Evolutionary conservation across 2,888 invertebrate species (phyloP).

Genomic region (Mythimna pallens): DNA sequence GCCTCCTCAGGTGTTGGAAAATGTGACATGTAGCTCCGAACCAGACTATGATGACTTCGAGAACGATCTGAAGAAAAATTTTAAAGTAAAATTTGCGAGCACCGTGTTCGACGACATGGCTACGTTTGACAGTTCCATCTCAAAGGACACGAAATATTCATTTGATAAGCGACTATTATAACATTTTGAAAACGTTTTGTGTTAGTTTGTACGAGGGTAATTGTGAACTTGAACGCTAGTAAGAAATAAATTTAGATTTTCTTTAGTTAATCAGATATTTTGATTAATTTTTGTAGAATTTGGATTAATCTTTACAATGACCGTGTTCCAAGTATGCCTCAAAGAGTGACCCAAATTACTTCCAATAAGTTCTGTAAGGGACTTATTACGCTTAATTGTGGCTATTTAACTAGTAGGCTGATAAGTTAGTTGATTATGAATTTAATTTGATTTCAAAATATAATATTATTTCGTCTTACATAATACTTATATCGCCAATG

Average conservation of each 20-base stretch:
- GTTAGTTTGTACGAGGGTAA: conserved; percentile 34
- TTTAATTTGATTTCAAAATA: conserved; percentile 11
- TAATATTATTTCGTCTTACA: conserved; percentile 6
- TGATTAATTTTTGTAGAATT: conserved; percentile 13
- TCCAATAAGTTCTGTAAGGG: neutral
- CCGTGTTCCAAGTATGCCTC: neutral
- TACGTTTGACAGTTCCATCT: conserved; percentile 73
- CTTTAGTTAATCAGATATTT: neutral
- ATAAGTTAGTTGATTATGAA: neutral
- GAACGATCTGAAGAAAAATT: conserved; percentile 71
- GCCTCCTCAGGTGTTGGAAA: conserved; percentile 64
- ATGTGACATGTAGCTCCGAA: conserved; percentile 68
- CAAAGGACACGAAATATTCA: conserved; percentile 68
- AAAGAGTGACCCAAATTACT: conserved; percentile 12
- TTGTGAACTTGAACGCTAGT: conserved; percentile 41
- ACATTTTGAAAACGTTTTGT: conserved; percentile 53
- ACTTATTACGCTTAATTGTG: neutral
- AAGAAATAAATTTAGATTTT: conserved; percentile 45
- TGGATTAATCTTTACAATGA: neutral
- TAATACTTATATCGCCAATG: neutral
- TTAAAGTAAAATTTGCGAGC: conserved; percentile 63
- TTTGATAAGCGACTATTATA: conserved; percentile 58
- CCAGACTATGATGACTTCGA: conserved; percentile 78
- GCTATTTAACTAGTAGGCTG: neutral
- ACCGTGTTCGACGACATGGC: conserved; percentile 61